Conservation (phyloP, 2,797 vertebrate genomes). For the Clamator glandarius region DNA sequence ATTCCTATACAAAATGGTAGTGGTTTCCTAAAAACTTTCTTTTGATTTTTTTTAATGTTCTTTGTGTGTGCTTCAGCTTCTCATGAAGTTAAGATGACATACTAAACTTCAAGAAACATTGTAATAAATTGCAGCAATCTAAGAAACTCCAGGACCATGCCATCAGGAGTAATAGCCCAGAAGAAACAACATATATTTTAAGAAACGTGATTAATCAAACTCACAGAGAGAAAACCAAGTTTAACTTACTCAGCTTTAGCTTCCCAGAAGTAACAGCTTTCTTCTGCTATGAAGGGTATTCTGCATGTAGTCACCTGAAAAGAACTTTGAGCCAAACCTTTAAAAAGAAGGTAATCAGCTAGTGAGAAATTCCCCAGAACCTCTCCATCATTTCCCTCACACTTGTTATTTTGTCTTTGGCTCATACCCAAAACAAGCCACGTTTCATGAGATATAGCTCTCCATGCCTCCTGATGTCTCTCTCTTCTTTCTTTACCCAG, state of each 20-base stretch:
- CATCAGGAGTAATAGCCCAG: background rate
- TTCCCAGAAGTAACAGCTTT: background rate
- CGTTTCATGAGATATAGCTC: constrained; percentile 43
- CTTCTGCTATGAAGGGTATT: background rate
- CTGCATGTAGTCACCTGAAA: constrained; percentile 1
- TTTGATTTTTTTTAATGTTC: background rate
- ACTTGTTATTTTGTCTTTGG: constrained; percentile 48
- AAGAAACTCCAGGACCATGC: background rate
- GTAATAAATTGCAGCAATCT: background rate
- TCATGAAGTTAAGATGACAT: background rate
- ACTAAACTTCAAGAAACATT: background rate
- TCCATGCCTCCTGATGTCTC: constrained; percentile 18
- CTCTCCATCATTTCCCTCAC: background rate
- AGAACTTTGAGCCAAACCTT: background rate
- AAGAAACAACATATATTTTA: background rate
- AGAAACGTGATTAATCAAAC: constrained; percentile 28
- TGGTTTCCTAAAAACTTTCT: background rate
- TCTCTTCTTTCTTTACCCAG: background rate
- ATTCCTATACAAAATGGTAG: background rate
- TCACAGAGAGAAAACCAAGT: background rate
- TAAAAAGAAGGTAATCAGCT: constrained; percentile 15
- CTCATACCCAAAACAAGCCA: constrained; percentile 25
- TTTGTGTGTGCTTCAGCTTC: background rate
- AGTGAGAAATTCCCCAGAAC: constrained; percentile 25
- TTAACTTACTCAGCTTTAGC: background rate